Evolutionary conservation across 2,797 vertebrate genomes (phyloP).

Genomic region (Pantherophis vulpinus): DNA sequence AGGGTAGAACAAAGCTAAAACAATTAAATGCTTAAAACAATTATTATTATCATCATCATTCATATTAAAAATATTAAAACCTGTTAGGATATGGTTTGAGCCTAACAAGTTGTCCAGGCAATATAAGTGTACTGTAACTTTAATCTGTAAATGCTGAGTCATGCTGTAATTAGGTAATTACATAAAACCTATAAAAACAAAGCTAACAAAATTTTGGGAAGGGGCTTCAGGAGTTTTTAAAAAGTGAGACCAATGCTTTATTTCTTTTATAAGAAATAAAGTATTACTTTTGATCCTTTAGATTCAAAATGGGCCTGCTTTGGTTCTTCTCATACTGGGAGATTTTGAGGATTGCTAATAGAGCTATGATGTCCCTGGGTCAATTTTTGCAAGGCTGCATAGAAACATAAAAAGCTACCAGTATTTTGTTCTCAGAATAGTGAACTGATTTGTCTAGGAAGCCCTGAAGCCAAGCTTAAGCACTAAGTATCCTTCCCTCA

Average conservation of each 20-base stretch:
- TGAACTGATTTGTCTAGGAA: background rate
- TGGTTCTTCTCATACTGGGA: background rate
- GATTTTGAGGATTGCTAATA: background rate
- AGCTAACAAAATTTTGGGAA: background rate
- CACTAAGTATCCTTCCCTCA: background rate
- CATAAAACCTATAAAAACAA: background rate
- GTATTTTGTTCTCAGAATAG: background rate
- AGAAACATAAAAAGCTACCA: background rate
- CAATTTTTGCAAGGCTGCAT: background rate
- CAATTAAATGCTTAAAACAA: background rate
- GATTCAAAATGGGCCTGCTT: background rate
- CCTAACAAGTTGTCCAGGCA: too few relatives aligned
- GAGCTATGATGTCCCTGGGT: background rate
- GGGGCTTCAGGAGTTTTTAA: background rate
- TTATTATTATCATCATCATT: background rate
- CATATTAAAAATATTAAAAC: background rate
- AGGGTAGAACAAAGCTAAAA: background rate
- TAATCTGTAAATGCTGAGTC: too few relatives aligned
- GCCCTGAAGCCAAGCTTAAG: background rate
- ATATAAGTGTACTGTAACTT: too few relatives aligned
- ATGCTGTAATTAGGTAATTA: too few relatives aligned
- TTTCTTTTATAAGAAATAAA: background rate
- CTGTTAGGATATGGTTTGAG: background rate
- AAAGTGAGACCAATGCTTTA: background rate
- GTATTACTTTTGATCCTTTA: background rate